phyloP scores from a whole-genome alignment of 2,797 vertebrate species.

The Tokudaia tokunoshimensis region DNA sequence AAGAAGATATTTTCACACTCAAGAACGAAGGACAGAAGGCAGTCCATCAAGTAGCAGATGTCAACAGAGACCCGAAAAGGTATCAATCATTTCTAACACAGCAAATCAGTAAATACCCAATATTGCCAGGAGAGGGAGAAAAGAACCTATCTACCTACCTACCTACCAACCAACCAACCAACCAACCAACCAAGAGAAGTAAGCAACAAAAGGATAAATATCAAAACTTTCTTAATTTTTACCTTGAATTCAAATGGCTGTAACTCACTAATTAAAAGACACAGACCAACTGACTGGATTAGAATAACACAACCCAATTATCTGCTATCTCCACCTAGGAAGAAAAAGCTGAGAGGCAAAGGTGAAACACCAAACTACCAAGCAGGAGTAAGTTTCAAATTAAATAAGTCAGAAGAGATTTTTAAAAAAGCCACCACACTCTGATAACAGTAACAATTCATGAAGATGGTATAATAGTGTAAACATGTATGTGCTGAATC shows the following conservation, averaged over 20 bases:
- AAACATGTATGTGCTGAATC: neutral
- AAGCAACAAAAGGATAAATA: neutral
- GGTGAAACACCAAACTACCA: neutral
- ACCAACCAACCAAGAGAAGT: neutral
- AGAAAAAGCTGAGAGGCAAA: neutral
- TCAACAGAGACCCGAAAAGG: neutral
- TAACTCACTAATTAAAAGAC: neutral
- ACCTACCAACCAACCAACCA: neutral
- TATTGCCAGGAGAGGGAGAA: neutral
- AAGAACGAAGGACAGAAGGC: neutral
- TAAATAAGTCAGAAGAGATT: neutral
- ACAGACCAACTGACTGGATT: neutral
- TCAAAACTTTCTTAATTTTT: neutral
- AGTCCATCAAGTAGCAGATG: neutral
- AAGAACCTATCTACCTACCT: neutral
- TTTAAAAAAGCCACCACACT: neutral
- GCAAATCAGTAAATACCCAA: neutral
- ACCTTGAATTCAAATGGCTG: neutral
- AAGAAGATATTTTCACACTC: neutral
- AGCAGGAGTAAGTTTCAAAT: neutral
- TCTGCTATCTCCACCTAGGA: neutral
- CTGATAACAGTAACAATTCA: neutral
- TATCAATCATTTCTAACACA: neutral
- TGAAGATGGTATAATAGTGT: neutral
- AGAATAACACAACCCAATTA: neutral